phyloP scores from a whole-genome alignment of 2,888 invertebrate genomes.

The Noctuana brunneofusca region DNA sequence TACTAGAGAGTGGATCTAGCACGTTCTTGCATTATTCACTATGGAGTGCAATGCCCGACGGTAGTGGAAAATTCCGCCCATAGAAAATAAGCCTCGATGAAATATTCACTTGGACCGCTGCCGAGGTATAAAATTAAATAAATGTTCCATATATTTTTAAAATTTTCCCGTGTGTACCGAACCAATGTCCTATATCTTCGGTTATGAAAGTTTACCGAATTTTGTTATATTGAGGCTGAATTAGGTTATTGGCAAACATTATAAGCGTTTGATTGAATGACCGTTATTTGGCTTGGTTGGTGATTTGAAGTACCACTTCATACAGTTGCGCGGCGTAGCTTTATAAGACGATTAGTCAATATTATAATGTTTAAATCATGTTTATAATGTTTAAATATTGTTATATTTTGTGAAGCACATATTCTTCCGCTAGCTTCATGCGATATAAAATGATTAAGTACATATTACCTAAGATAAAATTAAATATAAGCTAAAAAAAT shows the following conservation, averaged over 20 bases:
- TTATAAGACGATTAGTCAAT: too few relatives aligned
- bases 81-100: constrained; percentile 40
- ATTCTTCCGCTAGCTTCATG: too few relatives aligned
- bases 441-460: too few relatives aligned
- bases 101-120: constrained; percentile 36
- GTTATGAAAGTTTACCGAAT: constrained; percentile 31
- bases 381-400: too few relatives aligned
- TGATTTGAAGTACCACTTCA: constrained; percentile 1
- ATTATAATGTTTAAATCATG: too few relatives aligned
- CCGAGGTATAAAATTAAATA: constrained; percentile 35
- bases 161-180: constrained; percentile 29
- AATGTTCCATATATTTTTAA: constrained; percentile 35
- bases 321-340: background rate
- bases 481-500: too few relatives aligned
- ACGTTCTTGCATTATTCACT: constrained; percentile 71
- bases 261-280: constrained; percentile 16
- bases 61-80: constrained; percentile 54
- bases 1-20: constrained; percentile 33
- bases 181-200: constrained; percentile 18
- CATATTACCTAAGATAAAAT: too few relatives aligned
- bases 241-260: constrained; percentile 25
- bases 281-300: constrained; percentile 1
- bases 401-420: too few relatives aligned
- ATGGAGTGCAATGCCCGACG: constrained; percentile 67
- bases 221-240: constrained; percentile 19